Evolutionary conservation across 2,888 invertebrate species (phyloP), one percentile per base, ranked within the genome.

Genomic region (Euzophera pinguis): DNA sequence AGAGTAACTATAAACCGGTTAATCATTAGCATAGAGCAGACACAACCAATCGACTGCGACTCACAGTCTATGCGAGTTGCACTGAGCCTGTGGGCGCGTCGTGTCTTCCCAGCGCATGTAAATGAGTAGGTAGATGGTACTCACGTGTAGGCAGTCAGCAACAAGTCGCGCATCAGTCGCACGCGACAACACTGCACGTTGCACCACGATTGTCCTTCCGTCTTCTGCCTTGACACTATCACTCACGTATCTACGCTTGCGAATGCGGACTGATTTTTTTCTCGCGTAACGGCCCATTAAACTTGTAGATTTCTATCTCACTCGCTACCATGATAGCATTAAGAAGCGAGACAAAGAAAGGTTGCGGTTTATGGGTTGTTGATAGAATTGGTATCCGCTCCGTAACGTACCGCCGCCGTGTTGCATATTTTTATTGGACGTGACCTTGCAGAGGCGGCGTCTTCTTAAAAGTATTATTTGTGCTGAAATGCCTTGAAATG

Each of bases 201-300:
- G 78, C 82, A 85, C 81, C 50, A 59, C 65, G 61, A 62, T 67
- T 73, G 79, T 76, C 75, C 82, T 86, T 83, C 87, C 87, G 83
- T 69, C 75, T 86, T 84, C 87, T 85, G 83, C 69, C 75, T 81
- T 84, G 74, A 75, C 81, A 83, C 86, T 87, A 88, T 89, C 89
- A 88, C 87, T 85, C 84, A 80, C 85, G 86, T 87, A 87, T 89
- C 89, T 88, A 87, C 84, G 79, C 83, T 86, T 79, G 88, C 89
- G 87, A 90, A 90, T 89, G 88, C 84, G 77, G 86, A 88, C 89
- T 90, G 90, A 87, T 89, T 91, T 91, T 84, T 91, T 90, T 89
- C 88, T 84, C 87, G 81, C 83, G 85, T 86, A 87, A 90, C 90
- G 84, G 89, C 81, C 90, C 88, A 90, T 90, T 90, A 90, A 90